Percentiles rank a stretch among this genome's conserved stretches.
Evolutionary conservation across 2,797 vertebrate species (phyloP).

Genomic region (Lophius americanus): DNA sequence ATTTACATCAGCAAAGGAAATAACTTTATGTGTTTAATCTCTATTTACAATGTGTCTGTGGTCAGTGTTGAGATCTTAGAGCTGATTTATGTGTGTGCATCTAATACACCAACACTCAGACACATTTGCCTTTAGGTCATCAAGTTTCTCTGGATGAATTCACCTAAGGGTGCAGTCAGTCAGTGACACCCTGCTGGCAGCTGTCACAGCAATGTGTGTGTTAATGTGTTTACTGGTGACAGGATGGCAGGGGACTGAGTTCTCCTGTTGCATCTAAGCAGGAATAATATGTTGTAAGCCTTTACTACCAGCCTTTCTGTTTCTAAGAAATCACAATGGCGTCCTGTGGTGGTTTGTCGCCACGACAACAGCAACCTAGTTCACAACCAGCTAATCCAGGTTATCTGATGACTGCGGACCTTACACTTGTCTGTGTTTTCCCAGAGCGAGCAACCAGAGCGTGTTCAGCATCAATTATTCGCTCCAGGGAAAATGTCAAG

Average conservation of each 20-base stretch:
- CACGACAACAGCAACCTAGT: constrained; percentile 31
- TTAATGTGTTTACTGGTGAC: constrained; percentile 17
- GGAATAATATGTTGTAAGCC: constrained; percentile 36
- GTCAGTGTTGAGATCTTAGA: background rate
- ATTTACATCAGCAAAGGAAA: constrained; percentile 39
- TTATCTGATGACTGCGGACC: constrained; percentile 39
- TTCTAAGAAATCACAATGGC: constrained; percentile 48
- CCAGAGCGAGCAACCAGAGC: constrained; percentile 37
- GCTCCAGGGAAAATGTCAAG: constrained; percentile 49
- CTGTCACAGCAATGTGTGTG: constrained; percentile 30
- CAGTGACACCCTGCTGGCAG: constrained; percentile 45
- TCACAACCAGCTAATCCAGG: constrained; percentile 46
- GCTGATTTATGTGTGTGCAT: constrained; percentile 1
- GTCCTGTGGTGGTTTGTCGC: constrained; percentile 41
- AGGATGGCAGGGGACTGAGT: constrained; percentile 22
- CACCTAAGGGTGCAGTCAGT: constrained; percentile 37
- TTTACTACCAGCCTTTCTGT: constrained; percentile 25
- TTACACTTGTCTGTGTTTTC: constrained; percentile 19
- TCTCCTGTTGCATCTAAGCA: constrained; percentile 33
- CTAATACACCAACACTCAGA: background rate
- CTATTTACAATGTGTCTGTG: constrained; percentile 25
- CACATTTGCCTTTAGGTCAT: constrained; percentile 34
- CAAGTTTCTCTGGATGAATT: constrained; percentile 52
- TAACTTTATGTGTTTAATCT: constrained; percentile 16
- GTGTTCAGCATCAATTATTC: constrained; percentile 40